Evolutionary conservation across 2,113 vertebrate genomes (phyloP), one percentile per base, ranked within the genome.

Genomic region (Paracanthobrama guichenoti): DNA sequence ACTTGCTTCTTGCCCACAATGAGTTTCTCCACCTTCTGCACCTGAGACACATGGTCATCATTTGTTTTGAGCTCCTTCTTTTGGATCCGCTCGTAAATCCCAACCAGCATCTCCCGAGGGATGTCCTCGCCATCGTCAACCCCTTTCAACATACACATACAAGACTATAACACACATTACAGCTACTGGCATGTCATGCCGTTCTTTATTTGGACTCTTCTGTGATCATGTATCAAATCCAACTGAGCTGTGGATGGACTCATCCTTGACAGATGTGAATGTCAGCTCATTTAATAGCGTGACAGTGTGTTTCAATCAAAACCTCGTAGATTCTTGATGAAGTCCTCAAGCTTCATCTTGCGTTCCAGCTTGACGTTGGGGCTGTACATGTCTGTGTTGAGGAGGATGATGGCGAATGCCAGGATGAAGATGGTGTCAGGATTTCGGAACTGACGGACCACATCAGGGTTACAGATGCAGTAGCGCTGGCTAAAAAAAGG

Each of bases 331-430:
- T 99, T 99, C 94, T 98, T 99, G 90, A 99, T 93, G 76, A 99
- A 99, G 89, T 99, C 98, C 88, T 99, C 97, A 11, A 98, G 92
- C 91, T 99, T 99, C 98, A 99, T 99, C 91, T 99, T 99, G 79
- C 98, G 96, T 92, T 99, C 97, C 0, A 97, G 96, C 88, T 99
- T 99, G 88, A 99, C 98, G 2, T 96, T 99, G 87, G 98, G 98
- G 90, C 98, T 99, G 94, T 99, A 99, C 98, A 99, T 99, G 92
- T 99, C 97, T 0, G 98, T 99, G 94, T 98, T 99, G 91, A 99
- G 94, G 87, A 99, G 96, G 93, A 99, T 99, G 93, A 99, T 96
- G 87, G 98, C 98, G 12, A 99, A 99, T 35, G 98, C 98, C 91
- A 99, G 93, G 92, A 99, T 99, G 93, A 99, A 99, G 93, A 99